Evolutionary conservation across 2,113 vertebrate genomes (phyloP).

Genomic region (Stegastes partitus): DNA sequence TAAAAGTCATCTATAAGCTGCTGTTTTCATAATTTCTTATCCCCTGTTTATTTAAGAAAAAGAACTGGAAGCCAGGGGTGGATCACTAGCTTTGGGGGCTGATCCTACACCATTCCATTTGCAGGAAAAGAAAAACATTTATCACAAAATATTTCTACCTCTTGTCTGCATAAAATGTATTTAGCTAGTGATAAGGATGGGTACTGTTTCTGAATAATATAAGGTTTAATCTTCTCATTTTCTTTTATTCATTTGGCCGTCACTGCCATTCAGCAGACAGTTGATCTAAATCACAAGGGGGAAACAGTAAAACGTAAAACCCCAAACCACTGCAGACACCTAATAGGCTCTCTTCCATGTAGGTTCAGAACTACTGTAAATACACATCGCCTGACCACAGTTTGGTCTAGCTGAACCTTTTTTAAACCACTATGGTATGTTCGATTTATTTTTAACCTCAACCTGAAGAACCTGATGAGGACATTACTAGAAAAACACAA

Average conservation of each 20-base stretch:
- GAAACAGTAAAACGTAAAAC: constrained; percentile 10
- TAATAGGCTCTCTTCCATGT: constrained; percentile 2
- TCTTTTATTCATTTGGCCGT: neutral
- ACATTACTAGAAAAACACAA: constrained; percentile 54
- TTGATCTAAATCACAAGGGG: neutral
- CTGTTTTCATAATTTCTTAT: neutral
- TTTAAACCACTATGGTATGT: constrained; percentile 27
- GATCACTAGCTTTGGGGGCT: constrained; percentile 2
- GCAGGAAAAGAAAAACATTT: neutral
- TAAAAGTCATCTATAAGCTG: neutral
- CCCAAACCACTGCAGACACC: constrained; percentile 5
- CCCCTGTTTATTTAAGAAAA: constrained; percentile 38
- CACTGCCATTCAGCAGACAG: neutral
- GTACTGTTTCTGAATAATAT: neutral
- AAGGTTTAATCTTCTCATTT: neutral
- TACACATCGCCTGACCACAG: constrained; percentile 48
- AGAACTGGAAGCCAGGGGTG: neutral
- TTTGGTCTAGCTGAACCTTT: constrained; percentile 50
- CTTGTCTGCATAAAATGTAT: neutral
- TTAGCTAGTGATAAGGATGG: neutral
- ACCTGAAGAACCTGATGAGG: constrained; percentile 27
- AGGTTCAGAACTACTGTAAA: constrained; percentile 49
- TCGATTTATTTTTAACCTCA: constrained; percentile 41
- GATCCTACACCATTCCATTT: neutral
- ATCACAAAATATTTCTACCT: neutral